Evolutionary conservation across 2,797 vertebrate species (phyloP).

Genomic region (Fratercula arctica): DNA sequence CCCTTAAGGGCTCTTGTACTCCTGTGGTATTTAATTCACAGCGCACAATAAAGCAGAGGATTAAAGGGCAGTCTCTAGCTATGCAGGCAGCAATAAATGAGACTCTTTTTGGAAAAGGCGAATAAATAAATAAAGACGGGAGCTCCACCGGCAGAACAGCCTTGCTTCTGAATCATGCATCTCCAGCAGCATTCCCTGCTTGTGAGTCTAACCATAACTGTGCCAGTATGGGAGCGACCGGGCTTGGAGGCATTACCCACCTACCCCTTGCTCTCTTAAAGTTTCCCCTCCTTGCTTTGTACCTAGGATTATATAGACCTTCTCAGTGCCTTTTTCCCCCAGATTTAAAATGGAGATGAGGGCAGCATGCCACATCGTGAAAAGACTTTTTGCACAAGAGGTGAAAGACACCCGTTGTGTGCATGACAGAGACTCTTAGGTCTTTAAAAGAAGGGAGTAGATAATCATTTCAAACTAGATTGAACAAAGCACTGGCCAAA

Average conservation of each 20-base stretch:
- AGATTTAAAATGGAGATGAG: background rate
- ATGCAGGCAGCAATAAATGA: conserved; percentile 21
- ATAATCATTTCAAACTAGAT: background rate
- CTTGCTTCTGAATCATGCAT: background rate
- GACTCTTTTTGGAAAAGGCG: background rate
- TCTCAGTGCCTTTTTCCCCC: background rate
- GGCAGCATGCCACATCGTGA: background rate
- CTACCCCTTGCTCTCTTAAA: background rate
- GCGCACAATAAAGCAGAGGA: conserved; percentile 8
- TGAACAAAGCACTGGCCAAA: background rate
- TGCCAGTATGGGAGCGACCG: background rate
- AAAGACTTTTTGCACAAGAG: background rate
- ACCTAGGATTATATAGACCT: background rate
- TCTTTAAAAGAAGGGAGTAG: background rate
- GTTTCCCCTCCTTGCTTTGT: background rate
- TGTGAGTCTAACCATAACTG: background rate
- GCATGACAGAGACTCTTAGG: background rate
- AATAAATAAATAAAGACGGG: conserved; percentile 19
- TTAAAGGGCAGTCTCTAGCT: conserved; percentile 31
- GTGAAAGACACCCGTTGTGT: background rate
- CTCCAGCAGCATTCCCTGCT: background rate
- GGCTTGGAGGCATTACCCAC: background rate
- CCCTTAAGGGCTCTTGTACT: conserved; percentile 36
- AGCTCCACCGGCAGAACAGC: background rate
- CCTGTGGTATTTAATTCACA: conserved; percentile 35